phyloP scores from a whole-genome alignment of 2,797 vertebrate genomes.

The Loris lydekkerianus region DNA sequence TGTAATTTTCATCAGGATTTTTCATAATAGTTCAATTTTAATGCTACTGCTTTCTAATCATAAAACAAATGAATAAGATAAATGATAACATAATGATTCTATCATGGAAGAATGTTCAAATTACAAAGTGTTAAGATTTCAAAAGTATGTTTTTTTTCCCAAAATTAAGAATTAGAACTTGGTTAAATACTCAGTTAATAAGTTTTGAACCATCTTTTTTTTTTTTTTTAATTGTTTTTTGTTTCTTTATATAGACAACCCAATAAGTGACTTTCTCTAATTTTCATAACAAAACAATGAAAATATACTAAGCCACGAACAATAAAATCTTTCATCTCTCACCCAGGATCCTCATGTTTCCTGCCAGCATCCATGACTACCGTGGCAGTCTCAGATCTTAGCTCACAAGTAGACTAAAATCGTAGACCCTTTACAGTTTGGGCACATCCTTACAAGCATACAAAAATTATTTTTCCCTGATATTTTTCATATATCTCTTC shows the following conservation, averaged over 20 bases:
- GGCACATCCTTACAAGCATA: background rate
- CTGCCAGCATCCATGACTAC: background rate
- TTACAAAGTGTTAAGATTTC: background rate
- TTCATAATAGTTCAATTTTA: background rate
- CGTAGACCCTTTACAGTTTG: background rate
- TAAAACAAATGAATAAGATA: background rate
- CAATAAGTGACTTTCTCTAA: background rate
- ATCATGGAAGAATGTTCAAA: background rate
- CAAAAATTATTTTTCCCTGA: background rate
- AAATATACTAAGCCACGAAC: background rate
- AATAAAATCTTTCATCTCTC: background rate
- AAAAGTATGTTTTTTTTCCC: background rate
- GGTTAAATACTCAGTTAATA: background rate
- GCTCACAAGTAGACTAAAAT: background rate
- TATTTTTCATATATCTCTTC: background rate
- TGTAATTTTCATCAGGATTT: conserved; percentile 14
- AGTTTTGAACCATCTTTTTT: background rate
- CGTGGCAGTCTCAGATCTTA: background rate
- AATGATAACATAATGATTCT: background rate
- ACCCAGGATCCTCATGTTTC: background rate
- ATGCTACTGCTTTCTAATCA: background rate
- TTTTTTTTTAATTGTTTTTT: background rate
- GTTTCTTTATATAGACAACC: background rate
- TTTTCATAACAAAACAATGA: conserved; percentile 38
- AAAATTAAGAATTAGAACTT: background rate